Percentiles rank a stretch among this genome's conserved stretches.
phyloP scores from a whole-genome alignment of 2,113 vertebrate genomes.

The Halichoeres trimaculatus region DNA sequence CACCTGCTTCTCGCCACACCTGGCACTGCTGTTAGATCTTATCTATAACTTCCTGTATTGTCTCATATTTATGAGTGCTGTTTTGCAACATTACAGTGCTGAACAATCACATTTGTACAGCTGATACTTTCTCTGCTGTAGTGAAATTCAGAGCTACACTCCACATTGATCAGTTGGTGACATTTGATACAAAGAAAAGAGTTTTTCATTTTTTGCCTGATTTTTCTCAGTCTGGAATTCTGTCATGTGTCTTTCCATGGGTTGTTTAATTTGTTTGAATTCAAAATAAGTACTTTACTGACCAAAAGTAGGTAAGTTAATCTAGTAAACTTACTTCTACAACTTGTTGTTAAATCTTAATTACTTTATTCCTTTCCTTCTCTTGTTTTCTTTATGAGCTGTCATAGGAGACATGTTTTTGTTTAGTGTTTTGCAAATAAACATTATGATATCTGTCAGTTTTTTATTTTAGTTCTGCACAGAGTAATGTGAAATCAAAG shows the following conservation, averaged over 20 bases:
- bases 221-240: background rate
- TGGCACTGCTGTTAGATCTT: background rate
- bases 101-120: background rate
- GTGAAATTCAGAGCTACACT: slow-evolving; percentile 3
- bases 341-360: too few species aligned
- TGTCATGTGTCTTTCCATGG: too few species aligned
- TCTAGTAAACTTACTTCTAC: too few species aligned
- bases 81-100: slow-evolving; percentile 23
- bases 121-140: background rate
- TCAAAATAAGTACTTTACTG: too few species aligned
- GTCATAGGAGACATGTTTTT: background rate
- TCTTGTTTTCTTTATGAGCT: background rate
- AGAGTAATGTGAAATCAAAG: too few species aligned
- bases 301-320: too few species aligned
- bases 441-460: too few species aligned
- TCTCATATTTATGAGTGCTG: too few species aligned
- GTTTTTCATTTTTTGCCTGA: background rate
- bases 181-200: slow-evolving; percentile 6
- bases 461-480: too few species aligned
- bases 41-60: background rate
- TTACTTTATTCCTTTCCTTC: too few species aligned
- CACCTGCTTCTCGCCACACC: background rate
- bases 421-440: background rate
- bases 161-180: slow-evolving; percentile 11
- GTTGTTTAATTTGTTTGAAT: too few species aligned